Conservation (phyloP, 2,113 vertebrate species). For the Rattus rattus region DNA sequence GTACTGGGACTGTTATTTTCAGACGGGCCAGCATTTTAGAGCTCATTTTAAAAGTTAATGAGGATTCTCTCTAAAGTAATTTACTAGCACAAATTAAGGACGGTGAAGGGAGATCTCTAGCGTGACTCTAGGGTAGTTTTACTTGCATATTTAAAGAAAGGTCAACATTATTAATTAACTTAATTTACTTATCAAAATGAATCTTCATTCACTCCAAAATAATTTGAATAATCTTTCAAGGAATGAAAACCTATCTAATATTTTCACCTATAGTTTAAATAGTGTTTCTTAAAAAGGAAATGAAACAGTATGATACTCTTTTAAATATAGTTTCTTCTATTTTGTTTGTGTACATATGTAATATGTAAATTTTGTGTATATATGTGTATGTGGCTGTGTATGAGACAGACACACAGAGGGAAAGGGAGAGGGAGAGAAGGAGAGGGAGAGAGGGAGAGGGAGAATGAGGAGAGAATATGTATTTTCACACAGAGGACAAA, state of each 20-base stretch:
- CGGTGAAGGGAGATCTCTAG: neutral
- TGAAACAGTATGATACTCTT: neutral
- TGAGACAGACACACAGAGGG: neutral
- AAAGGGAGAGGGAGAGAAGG: too few relatives aligned
- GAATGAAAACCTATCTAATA: neutral
- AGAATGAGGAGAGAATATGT: neutral
- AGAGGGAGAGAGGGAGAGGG: too few relatives aligned
- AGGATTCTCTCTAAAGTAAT: neutral
- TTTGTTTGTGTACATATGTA: neutral
- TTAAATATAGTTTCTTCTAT: neutral
- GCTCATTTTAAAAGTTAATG: conserved; percentile 39
- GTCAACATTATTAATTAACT: conserved; percentile 13
- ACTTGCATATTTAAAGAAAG: conserved; percentile 6
- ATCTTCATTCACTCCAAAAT: neutral
- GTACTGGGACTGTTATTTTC: neutral
- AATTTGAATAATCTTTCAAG: neutral
- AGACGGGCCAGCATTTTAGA: neutral
- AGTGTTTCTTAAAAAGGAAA: neutral
- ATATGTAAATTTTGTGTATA: neutral
- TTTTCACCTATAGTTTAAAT: neutral
- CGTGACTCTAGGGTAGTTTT: neutral
- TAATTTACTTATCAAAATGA: conserved; percentile 38
- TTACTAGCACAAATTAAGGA: conserved; percentile 12
- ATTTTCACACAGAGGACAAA: neutral
- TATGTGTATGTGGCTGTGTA: neutral